Percentiles rank a stretch among this genome's conserved stretches.
phyloP scores from a whole-genome alignment of 2,888 invertebrate species.

The Torymus aiolomorphi region DNA sequence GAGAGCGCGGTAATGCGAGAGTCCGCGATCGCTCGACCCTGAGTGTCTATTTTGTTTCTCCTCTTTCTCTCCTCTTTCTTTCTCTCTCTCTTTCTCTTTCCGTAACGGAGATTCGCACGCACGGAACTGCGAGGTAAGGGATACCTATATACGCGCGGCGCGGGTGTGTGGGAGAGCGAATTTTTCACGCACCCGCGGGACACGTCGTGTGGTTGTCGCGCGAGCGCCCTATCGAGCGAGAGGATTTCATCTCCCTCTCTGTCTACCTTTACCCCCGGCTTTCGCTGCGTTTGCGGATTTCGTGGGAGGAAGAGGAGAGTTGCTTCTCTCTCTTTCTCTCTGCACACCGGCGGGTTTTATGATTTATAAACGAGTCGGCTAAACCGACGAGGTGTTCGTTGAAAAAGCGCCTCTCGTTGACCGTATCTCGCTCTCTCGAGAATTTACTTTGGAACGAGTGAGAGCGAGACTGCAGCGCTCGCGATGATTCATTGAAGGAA shows the following conservation, averaged over 20 bases:
- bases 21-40: slow-evolving; percentile 40
- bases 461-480: no score
- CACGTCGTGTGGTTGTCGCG: slow-evolving; percentile 9
- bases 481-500: no score
- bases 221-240: no score
- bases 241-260: no score
- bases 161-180: slow-evolving; percentile 23
- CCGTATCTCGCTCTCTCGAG: neutral
- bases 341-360: neutral
- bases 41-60: slow-evolving; percentile 33
- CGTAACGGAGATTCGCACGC: neutral
- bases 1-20: slow-evolving; percentile 29
- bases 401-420: neutral
- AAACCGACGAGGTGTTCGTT: neutral
- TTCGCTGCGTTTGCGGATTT: no score
- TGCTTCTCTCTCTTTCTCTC: no score
- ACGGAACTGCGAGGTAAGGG: slow-evolving; percentile 22
- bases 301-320: no score
- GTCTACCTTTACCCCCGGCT: no score
- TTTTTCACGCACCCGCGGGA: slow-evolving; percentile 39
- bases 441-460: no score
- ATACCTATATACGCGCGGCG: slow-evolving; percentile 35
- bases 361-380: neutral
- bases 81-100: slow-evolving; percentile 5
- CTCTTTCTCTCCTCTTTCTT: slow-evolving; percentile 21